A percentile compares a stretch with the other conserved stretches of the same genome.
phyloP scores from a whole-genome alignment of 1,140 invertebrate genomes.

The Drosophila pruinosa region DNA sequence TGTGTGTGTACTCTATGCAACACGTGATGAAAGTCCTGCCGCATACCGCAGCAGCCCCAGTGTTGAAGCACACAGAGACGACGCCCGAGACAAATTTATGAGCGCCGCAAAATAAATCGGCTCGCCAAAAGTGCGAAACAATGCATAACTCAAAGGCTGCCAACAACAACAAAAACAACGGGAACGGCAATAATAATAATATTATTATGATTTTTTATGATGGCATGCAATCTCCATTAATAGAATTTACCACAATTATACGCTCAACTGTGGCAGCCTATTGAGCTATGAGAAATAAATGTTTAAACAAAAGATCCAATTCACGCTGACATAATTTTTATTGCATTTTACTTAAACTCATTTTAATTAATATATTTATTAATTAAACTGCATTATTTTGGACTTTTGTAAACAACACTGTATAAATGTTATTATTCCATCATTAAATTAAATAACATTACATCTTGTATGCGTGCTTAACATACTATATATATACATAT shows the following conservation, averaged over 20 bases:
- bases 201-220: conserved; percentile 43
- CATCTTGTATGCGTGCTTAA: too few species aligned
- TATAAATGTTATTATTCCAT: too few species aligned
- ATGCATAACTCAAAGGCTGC: conserved; percentile 65
- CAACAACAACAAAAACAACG: background rate
- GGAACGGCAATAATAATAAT: conserved; percentile 18
- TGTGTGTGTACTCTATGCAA: conserved; percentile 52
- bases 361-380: background rate
- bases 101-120: conserved; percentile 72
- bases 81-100: conserved; percentile 62
- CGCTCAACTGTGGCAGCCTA: background rate
- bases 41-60: conserved; percentile 37
- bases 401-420: too few species aligned
- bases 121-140: conserved; percentile 77
- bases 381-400: too few species aligned
- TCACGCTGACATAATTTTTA: background rate
- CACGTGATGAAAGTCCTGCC: conserved; percentile 70
- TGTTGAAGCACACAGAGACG: conserved; percentile 11
- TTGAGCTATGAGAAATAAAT: conserved; percentile 10
- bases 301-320: conserved; percentile 8
- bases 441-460: too few species aligned
- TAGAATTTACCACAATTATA: conserved; percentile 52
- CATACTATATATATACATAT: too few species aligned
- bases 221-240: conserved; percentile 45
- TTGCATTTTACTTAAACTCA: background rate